Percentiles rank a stretch among this genome's conserved stretches.
These are phyloP conservation scores for Clistopyga incitator DNA, from an alignment of 2,888 invertebrate genomes.

Conservation along the genomic window DNA sequence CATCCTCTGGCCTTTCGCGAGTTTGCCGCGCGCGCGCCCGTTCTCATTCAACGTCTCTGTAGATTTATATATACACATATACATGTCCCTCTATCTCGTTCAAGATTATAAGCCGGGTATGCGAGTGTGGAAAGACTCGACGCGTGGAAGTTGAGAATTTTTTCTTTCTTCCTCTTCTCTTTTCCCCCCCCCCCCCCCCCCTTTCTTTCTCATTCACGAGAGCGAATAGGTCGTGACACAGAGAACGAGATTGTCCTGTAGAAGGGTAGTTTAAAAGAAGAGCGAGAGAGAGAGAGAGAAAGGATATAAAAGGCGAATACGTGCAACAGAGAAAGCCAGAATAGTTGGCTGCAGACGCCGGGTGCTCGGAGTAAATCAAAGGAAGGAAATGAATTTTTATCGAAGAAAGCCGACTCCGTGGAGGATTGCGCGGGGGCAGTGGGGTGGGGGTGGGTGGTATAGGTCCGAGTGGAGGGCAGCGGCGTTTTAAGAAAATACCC, in stretches of 20 bases:
- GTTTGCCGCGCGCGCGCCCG: slow-evolving; percentile 23
- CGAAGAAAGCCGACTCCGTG: slow-evolving; percentile 73
- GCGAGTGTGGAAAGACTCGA: slow-evolving; percentile 6
- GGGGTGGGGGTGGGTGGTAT: slow-evolving; percentile 41
- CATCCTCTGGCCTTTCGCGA: slow-evolving; percentile 54
- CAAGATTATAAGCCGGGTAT: slow-evolving; percentile 43
- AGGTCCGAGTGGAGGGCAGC: slow-evolving; percentile 35
- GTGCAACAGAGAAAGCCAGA: slow-evolving; percentile 71
- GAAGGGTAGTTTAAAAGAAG: slow-evolving; percentile 36
- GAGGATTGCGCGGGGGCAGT: slow-evolving; percentile 57
- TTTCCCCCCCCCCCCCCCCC: too few relatives aligned
- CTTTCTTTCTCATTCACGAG: slow-evolving; percentile 41
- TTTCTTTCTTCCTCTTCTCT: background rate
- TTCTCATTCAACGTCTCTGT: slow-evolving; percentile 4
- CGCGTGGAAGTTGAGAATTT: slow-evolving; percentile 39
- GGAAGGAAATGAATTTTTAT: slow-evolving; percentile 80
- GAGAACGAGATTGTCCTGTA: slow-evolving; percentile 35
- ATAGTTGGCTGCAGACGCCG: slow-evolving; percentile 78
- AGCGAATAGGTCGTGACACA: slow-evolving; percentile 47
- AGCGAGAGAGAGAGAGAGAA: slow-evolving; percentile 58
- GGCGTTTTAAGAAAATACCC: slow-evolving; percentile 45
- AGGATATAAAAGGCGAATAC: slow-evolving; percentile 58
- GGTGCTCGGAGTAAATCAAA: slow-evolving; percentile 79
- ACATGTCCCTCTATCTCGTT: slow-evolving; percentile 10
- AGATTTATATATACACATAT: background rate